Evolutionary conservation across 2,888 invertebrate genomes (phyloP).

Genomic region (Charanyca ferruginea): DNA sequence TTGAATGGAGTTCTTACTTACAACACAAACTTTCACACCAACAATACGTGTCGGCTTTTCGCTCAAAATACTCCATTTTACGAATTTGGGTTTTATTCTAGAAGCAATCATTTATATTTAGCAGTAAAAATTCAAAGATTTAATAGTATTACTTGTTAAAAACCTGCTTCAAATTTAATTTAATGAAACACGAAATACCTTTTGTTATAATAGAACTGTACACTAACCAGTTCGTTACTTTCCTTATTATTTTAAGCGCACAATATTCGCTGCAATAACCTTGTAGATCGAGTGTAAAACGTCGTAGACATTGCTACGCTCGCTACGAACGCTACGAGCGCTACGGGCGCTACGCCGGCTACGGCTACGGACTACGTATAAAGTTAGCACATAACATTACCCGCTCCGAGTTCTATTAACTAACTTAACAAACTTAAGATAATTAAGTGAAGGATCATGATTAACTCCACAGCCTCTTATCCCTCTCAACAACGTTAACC

Average conservation of each 20-base stretch:
- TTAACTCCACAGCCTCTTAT: slow-evolving; percentile 57
- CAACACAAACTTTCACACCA: slow-evolving; percentile 34
- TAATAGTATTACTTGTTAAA: not conserved
- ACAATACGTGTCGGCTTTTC: slow-evolving; percentile 27
- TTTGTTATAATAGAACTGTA: not conserved
- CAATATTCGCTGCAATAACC: slow-evolving; percentile 6
- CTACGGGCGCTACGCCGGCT: slow-evolving; percentile 29
- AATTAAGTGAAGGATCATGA: slow-evolving; percentile 58
- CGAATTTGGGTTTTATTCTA: not conserved
- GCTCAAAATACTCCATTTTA: not conserved
- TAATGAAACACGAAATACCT: not conserved
- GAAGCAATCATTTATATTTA: not conserved
- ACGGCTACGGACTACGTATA: slow-evolving; percentile 17
- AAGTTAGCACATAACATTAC: slow-evolving; percentile 27
- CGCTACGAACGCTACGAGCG: slow-evolving; percentile 39
- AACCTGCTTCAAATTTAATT: not conserved
- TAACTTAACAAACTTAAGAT: slow-evolving; percentile 51
- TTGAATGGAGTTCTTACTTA: slow-evolving; percentile 45
- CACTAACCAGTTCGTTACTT: not conserved
- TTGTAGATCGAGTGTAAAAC: slow-evolving; percentile 19
- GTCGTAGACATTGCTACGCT: slow-evolving; percentile 38
- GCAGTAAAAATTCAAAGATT: too few relatives aligned
- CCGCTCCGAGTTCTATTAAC: slow-evolving; percentile 31
- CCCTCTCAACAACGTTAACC: slow-evolving; percentile 50
- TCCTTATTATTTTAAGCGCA: not conserved